Percentiles rank a stretch among this genome's conserved stretches.
These are phyloP conservation scores for Onychomys torridus DNA, from an alignment of 2,797 vertebrate species.

Conservation along the genomic window DNA sequence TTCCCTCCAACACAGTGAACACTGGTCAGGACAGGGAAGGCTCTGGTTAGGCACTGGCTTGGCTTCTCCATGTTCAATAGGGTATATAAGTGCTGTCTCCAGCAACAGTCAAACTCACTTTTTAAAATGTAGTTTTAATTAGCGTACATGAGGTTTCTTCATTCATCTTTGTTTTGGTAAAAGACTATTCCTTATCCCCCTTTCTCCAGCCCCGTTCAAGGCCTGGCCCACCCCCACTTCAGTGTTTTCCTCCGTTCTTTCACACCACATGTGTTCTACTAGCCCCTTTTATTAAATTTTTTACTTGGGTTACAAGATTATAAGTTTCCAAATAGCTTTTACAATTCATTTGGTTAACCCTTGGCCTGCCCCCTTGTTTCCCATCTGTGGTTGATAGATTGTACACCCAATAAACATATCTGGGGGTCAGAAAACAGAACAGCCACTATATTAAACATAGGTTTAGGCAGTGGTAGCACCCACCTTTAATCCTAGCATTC, in stretches of 20 bases:
- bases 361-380: not conserved
- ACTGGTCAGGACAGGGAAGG: no score
- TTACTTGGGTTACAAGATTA: not conserved
- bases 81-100: not conserved
- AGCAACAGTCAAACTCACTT: not conserved
- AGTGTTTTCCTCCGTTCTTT: not conserved
- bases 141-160: not conserved
- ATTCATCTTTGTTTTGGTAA: not conserved
- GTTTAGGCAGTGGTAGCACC: no score
- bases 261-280: not conserved
- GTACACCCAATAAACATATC: no score
- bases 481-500: no score
- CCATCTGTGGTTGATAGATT: no score
- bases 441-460: no score
- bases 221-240: not conserved
- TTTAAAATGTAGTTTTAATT: not conserved
- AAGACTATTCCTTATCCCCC: not conserved
- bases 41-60: no score
- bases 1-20: no score
- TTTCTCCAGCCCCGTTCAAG: not conserved
- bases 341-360: not conserved
- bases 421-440: no score
- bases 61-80: no score
- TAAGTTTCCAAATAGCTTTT: not conserved
- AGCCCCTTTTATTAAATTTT: not conserved